Percentiles rank a stretch among this genome's conserved stretches.
Evolutionary conservation across 1,140 invertebrate species (phyloP).

Genomic region (Musca vetustissima): DNA sequence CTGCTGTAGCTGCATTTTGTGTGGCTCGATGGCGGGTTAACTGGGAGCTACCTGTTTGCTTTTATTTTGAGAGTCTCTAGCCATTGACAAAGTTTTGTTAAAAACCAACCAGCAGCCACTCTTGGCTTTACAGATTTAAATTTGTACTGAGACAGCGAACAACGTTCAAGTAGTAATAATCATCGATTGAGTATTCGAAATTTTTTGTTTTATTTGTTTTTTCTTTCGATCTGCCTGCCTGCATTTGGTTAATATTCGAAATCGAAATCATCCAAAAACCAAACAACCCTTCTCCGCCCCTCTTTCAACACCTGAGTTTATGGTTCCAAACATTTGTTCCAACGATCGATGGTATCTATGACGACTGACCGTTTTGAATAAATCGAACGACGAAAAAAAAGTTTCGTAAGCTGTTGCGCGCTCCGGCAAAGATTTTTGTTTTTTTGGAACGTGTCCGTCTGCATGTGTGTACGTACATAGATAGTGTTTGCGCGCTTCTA

Average conservation of each 20-base stretch:
- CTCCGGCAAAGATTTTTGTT: too few species aligned
- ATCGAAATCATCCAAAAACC: too few species aligned
- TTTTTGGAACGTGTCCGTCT: not conserved
- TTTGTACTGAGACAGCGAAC: slow-evolving; percentile 9
- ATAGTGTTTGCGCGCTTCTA: too few species aligned
- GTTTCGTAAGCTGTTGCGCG: slow-evolving; percentile 3
- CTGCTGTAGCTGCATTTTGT: not conserved
- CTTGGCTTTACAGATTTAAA: slow-evolving; percentile 13
- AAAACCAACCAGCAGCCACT: slow-evolving; percentile 13
- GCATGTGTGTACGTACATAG: not conserved
- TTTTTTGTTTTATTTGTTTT: too few species aligned
- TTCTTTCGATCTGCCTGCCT: too few species aligned
- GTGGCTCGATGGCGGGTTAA: not conserved
- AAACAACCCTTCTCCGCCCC: too few species aligned
- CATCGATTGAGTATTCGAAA: not conserved
- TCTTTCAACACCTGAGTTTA: too few species aligned
- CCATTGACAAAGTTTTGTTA: not conserved
- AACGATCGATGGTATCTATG: too few species aligned
- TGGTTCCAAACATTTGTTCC: too few species aligned
- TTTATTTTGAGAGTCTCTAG: not conserved
- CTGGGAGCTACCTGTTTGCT: not conserved
- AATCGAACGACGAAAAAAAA: too few species aligned
- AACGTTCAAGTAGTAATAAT: not conserved
- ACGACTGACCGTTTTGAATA: too few species aligned
- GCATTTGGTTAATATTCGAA: too few species aligned